Conservation (phyloP, 2,888 invertebrate species). For the Ennomos quercinarius region DNA sequence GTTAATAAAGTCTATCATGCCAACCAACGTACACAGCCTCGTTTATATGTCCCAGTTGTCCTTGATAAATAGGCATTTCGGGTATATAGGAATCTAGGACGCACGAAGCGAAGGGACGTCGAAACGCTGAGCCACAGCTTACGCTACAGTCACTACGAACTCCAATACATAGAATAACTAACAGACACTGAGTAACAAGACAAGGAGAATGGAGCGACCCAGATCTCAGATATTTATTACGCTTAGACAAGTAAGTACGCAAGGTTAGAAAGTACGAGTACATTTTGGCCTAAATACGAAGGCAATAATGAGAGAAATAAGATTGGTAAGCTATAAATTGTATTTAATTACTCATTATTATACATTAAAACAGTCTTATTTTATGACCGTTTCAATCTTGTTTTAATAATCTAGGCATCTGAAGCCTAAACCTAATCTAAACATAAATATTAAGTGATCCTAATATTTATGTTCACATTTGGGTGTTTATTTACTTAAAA, state of each 20-base stretch:
- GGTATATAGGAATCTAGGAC: conserved; percentile 63
- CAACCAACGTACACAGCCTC: conserved; percentile 21
- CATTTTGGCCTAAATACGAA: conserved; percentile 45
- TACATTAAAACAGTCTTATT: too few species aligned
- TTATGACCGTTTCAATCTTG: too few species aligned
- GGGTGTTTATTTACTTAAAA: too few species aligned
- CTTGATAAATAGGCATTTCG: conserved; percentile 64
- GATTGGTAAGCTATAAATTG: conserved; percentile 22
- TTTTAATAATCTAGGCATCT: too few species aligned
- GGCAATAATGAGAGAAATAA: conserved; percentile 37
- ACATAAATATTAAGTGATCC: too few species aligned
- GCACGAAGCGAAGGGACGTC: conserved; percentile 58
- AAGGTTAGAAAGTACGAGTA: conserved; percentile 45
- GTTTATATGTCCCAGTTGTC: conserved; percentile 48
- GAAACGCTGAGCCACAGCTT: conserved; percentile 30
- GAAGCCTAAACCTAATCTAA: too few species aligned
- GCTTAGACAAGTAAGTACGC: conserved; percentile 43
- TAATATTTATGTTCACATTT: too few species aligned
- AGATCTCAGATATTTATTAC: conserved; percentile 46
- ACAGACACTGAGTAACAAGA: conserved; percentile 26
- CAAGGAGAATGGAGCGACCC: conserved; percentile 50
- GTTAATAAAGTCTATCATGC: conserved; percentile 32
- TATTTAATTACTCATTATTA: conserved; percentile 21
- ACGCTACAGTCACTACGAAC: conserved; percentile 14
- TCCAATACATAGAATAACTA: conserved; percentile 11